Conservation (phyloP, 2,797 vertebrate species). For the Darevskia nairensis region DNA sequence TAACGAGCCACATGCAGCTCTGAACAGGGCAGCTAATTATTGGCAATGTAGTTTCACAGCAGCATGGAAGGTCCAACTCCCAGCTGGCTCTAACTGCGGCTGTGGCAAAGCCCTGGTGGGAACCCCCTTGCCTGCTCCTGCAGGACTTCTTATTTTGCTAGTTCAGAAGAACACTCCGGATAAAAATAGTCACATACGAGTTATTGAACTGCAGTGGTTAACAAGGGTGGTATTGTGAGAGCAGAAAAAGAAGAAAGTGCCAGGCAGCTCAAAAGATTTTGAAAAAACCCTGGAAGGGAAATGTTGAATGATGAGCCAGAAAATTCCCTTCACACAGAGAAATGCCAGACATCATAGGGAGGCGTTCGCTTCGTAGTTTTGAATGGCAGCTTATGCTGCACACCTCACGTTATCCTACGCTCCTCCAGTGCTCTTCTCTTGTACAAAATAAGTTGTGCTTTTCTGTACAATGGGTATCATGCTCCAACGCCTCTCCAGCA, state of each 20-base stretch:
- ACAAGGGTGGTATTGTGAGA: neutral
- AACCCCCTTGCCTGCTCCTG: constrained; percentile 30
- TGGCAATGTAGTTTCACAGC: constrained; percentile 52
- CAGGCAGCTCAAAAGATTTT: constrained; percentile 46
- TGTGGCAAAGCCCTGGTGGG: neutral
- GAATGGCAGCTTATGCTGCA: neutral
- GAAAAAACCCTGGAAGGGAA: constrained; percentile 41
- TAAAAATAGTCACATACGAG: constrained; percentile 62
- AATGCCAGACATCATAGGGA: constrained; percentile 10
- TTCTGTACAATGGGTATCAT: neutral
- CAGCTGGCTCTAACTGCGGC: constrained; percentile 45
- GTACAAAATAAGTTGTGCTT: neutral
- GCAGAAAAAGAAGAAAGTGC: constrained; percentile 36
- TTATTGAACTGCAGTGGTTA: constrained; percentile 35
- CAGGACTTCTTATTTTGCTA: constrained; percentile 55
- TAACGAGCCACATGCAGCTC: constrained; percentile 64
- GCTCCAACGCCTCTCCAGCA: neutral
- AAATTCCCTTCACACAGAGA: constrained; percentile 9
- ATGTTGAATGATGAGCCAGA: constrained; percentile 48
- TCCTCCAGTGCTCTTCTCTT: neutral
- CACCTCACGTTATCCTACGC: neutral
- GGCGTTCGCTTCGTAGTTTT: neutral
- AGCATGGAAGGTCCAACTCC: constrained; percentile 52
- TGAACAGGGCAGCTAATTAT: constrained; percentile 58
- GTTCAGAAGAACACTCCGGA: constrained; percentile 54